phyloP scores from a whole-genome alignment of 2,797 vertebrate species.

The Gymnocypris eckloni region DNA sequence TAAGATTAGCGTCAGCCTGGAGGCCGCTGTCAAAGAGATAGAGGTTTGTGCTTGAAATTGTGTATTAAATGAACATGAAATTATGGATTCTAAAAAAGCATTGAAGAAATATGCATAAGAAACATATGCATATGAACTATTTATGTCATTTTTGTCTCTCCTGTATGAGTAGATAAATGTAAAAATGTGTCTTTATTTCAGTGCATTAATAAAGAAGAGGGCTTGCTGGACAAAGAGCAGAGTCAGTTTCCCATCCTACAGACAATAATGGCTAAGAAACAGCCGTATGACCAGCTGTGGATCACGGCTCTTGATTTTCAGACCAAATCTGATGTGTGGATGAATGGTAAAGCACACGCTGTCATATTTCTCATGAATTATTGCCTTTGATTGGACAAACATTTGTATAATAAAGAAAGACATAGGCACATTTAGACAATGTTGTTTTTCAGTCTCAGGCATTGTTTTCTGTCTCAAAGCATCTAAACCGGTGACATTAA shows the following conservation, averaged over 20 bases:
- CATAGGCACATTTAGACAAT: not conserved
- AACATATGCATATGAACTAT: too few species aligned
- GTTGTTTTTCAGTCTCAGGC: not conserved
- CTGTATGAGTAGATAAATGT: not conserved
- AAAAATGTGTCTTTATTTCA: conserved; percentile 63
- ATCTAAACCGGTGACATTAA: not conserved
- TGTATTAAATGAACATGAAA: not conserved
- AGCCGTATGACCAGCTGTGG: conserved; percentile 91
- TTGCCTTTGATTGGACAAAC: not conserved
- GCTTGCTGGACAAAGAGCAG: conserved; percentile 83
- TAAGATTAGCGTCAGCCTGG: conserved; percentile 78
- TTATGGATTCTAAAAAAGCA: not conserved
- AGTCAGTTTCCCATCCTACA: conserved; percentile 86
- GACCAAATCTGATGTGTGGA: conserved; percentile 86
- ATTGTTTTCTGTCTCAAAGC: not conserved
- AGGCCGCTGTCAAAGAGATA: conserved; percentile 79
- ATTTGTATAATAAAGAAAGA: not conserved
- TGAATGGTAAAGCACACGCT: conserved; percentile 82
- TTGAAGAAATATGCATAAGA: too few species aligned
- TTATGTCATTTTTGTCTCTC: not conserved
- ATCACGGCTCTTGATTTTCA: conserved; percentile 83
- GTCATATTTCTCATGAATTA: not conserved
- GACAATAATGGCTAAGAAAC: conserved; percentile 79
- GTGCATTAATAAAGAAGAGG: conserved; percentile 89
- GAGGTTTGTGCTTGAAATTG: conserved; percentile 74